Evolutionary conservation across 2,113 vertebrate genomes (phyloP).

Genomic region (Hemibagrus wyckioides): DNA sequence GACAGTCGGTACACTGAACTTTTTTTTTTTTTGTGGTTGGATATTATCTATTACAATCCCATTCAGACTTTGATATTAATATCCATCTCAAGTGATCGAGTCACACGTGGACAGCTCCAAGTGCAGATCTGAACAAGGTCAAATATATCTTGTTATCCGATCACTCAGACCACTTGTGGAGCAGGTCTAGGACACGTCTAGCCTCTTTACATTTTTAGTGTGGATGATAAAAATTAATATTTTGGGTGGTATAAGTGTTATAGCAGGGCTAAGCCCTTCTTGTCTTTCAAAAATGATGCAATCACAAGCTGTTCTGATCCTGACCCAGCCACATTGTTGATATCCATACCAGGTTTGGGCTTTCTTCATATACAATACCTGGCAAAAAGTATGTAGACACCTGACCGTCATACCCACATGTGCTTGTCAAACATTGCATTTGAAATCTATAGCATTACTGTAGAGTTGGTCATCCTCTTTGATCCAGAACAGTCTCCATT

Average conservation of each 20-base stretch:
- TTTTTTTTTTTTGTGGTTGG: constrained; percentile 5
- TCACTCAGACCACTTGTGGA: neutral
- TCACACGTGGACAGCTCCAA: neutral
- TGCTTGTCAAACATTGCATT: neutral
- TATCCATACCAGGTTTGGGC: neutral
- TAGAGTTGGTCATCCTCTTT: neutral
- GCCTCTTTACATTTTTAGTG: neutral
- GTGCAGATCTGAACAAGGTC: neutral
- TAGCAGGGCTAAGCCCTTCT: neutral
- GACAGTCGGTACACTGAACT: constrained; percentile 39
- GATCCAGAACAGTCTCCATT: neutral
- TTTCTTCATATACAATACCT: neutral
- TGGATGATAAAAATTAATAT: neutral
- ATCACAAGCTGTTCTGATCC: neutral
- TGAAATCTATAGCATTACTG: neutral
- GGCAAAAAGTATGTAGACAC: neutral
- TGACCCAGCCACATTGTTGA: neutral
- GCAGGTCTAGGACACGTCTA: neutral
- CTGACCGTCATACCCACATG: neutral
- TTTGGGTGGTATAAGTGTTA: neutral
- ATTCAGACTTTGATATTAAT: neutral
- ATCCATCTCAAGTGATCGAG: neutral
- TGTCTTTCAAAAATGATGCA: neutral
- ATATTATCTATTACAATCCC: neutral
- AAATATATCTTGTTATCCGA: neutral